Conservation (phyloP, 2,797 vertebrate genomes). For the Chromobotia macracanthus region DNA sequence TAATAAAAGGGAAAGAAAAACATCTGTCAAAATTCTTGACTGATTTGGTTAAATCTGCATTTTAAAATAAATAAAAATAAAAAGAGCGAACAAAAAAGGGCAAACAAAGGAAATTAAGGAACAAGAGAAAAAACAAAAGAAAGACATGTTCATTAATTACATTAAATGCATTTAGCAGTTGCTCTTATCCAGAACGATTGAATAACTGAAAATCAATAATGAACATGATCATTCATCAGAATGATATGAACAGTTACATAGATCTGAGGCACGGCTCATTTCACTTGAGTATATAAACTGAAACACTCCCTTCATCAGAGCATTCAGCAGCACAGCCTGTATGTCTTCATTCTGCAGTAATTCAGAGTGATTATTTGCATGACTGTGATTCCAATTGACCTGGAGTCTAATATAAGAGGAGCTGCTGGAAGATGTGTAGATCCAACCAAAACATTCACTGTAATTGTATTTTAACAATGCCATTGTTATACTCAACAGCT, state of each 20-base stretch:
- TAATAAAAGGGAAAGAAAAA: too few species aligned
- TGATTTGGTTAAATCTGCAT: too few species aligned
- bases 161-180: slow-evolving; percentile 1
- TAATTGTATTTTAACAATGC: slow-evolving; percentile 69
- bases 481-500: slow-evolving; percentile 71
- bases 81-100: not conserved
- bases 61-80: not conserved
- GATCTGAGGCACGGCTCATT: slow-evolving; percentile 65
- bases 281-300: slow-evolving; percentile 12
- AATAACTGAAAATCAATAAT: slow-evolving; percentile 60
- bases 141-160: not conserved
- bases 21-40: too few species aligned
- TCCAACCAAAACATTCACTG: slow-evolving; percentile 63
- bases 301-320: slow-evolving; percentile 45
- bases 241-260: slow-evolving; percentile 64
- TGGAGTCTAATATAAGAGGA: slow-evolving; percentile 67
- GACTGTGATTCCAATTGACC: slow-evolving; percentile 72
- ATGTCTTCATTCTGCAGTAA: slow-evolving; percentile 58
- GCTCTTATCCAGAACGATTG: slow-evolving; percentile 16
- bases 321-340: slow-evolving; percentile 51
- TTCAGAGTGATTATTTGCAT: slow-evolving; percentile 60
- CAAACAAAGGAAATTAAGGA: not conserved
- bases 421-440: slow-evolving; percentile 68
- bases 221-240: not conserved
- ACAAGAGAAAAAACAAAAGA: not conserved